A percentile compares a stretch with the other conserved stretches of the same genome.
Conservation (phyloP, 2,888 invertebrate species). For the Tetragonisca angustula region DNA sequence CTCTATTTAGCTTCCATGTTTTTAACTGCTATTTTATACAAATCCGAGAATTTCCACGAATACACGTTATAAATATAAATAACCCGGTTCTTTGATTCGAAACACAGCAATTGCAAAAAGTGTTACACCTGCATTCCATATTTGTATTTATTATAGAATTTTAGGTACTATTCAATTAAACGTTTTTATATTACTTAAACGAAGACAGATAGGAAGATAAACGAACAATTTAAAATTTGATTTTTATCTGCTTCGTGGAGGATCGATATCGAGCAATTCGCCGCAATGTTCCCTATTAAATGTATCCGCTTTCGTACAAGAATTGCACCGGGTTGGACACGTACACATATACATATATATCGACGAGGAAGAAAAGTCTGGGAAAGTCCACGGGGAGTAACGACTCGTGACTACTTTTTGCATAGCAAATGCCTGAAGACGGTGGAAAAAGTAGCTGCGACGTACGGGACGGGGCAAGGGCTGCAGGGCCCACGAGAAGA, state of each 20-base stretch:
- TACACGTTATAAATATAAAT: background rate
- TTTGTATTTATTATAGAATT: no score
- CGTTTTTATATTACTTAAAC: no score
- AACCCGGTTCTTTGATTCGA: background rate
- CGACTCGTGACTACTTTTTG: slow-evolving; percentile 78
- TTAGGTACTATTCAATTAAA: no score
- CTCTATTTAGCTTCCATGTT: no score
- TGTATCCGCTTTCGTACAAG: slow-evolving; percentile 30
- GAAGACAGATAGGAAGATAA: no score
- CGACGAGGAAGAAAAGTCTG: slow-evolving; percentile 61
- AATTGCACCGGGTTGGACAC: slow-evolving; percentile 3
- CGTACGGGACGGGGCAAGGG: slow-evolving; percentile 51
- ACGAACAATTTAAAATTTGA: background rate
- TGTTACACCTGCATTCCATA: no score
- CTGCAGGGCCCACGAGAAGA: slow-evolving; percentile 62
- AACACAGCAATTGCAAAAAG: background rate
- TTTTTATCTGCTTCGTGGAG: background rate
- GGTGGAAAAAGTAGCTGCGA: slow-evolving; percentile 49
- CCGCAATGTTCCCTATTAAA: slow-evolving; percentile 18
- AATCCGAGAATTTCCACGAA: no score
- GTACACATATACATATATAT: slow-evolving; percentile 14
- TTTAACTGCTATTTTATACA: no score
- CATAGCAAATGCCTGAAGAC: slow-evolving; percentile 67
- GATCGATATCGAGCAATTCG: slow-evolving; percentile 6
- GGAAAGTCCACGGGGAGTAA: slow-evolving; percentile 72